Conservation (phyloP, 2,888 invertebrate species). For the Mythimna albipuncta region DNA sequence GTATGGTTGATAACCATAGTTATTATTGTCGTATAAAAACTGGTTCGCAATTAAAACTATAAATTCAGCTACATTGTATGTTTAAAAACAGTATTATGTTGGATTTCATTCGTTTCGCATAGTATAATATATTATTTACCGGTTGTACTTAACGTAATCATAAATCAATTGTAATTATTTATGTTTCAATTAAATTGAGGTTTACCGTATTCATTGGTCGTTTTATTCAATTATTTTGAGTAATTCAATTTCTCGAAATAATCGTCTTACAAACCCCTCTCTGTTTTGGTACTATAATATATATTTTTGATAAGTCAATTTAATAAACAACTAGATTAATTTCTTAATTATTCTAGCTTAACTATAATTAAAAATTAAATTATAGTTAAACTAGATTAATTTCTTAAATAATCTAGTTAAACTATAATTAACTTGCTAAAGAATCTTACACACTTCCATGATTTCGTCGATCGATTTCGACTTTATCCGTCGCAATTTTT, state of each 20-base stretch:
- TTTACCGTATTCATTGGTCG: constrained; percentile 62
- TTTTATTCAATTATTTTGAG: constrained; percentile 34
- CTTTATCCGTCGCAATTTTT: neutral
- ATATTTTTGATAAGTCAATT: no score
- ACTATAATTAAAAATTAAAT: neutral
- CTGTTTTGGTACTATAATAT: no score
- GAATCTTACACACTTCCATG: neutral
- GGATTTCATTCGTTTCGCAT: constrained; percentile 55
- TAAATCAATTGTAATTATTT: constrained; percentile 64
- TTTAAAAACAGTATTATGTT: constrained; percentile 68
- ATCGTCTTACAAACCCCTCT: no score
- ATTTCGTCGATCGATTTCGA: neutral
- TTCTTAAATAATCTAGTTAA: no score
- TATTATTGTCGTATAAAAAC: neutral
- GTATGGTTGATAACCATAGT: no score
- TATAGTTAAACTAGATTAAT: no score
- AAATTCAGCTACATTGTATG: constrained; percentile 43
- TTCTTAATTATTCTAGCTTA: no score
- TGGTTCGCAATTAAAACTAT: constrained; percentile 9
- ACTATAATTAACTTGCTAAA: neutral
- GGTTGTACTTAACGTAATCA: constrained; percentile 64
- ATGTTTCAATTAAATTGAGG: constrained; percentile 68
- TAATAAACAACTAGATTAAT: no score
- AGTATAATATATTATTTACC: constrained; percentile 42
- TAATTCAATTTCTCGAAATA: neutral